Evolutionary conservation across 2,888 invertebrate species (phyloP).

Genomic region (Tenthredo amoena): DNA sequence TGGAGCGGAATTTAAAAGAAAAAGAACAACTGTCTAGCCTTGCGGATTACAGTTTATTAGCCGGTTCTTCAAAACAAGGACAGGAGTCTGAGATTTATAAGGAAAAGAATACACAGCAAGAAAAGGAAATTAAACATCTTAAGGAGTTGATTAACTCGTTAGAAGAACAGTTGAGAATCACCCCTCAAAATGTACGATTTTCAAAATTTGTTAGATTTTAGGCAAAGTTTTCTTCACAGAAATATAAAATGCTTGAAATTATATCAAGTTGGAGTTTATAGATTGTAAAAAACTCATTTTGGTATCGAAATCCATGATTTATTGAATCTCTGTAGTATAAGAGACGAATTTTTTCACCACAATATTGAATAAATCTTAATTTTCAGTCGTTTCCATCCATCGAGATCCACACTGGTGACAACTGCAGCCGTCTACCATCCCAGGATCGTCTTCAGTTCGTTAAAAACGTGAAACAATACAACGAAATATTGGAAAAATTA

Average conservation of each 20-base stretch:
- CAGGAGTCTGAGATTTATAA: not conserved
- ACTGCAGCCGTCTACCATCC: slow-evolving; percentile 17
- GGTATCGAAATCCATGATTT: not conserved
- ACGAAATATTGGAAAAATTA: slow-evolving; percentile 62
- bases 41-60: slow-evolving; percentile 34
- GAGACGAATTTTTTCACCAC: not conserved
- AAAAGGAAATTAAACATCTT: slow-evolving; percentile 37
- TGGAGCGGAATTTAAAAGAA: slow-evolving; percentile 26
- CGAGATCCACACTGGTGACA: slow-evolving; percentile 20
- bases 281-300: not conserved
- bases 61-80: not conserved
- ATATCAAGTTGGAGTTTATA: not conserved
- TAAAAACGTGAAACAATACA: slow-evolving; percentile 64
- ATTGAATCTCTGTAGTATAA: not conserved
- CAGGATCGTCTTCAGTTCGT: slow-evolving; percentile 58
- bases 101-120: slow-evolving; percentile 4
- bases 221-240: not conserved
- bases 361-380: not conserved
- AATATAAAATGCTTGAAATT: not conserved
- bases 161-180: slow-evolving; percentile 41
- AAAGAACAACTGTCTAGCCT: slow-evolving; percentile 42
- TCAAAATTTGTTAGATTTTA: not conserved
- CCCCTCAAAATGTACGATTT: slow-evolving; percentile 32
- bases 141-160: slow-evolving; percentile 30
- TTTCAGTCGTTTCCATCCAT: slow-evolving; percentile 47